These are phyloP conservation scores for Gnatocerus cornutus DNA, from an alignment of 2,888 invertebrate species.

Conservation along the genomic window DNA sequence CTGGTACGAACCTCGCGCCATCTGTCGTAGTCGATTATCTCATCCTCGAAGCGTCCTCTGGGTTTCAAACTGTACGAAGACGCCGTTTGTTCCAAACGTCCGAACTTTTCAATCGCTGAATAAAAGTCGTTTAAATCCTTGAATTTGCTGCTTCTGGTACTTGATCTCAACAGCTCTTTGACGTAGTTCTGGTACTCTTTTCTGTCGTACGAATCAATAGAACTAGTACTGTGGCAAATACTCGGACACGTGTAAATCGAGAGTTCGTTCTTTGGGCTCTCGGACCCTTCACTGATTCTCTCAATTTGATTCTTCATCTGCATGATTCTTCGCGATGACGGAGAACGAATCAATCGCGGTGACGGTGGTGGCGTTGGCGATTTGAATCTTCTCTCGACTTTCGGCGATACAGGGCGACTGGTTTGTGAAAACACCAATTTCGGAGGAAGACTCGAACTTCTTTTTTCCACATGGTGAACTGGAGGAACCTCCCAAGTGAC, in stretches of 20 bases:
- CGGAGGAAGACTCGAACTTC: conserved; percentile 73
- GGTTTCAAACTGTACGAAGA: conserved; percentile 74
- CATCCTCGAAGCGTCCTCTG: conserved; percentile 82
- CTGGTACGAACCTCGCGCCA: conserved; percentile 88
- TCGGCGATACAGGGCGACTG: conserved; percentile 54
- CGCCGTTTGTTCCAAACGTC: conserved; percentile 86
- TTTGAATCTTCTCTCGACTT: conserved; percentile 32
- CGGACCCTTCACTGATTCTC: conserved; percentile 4
- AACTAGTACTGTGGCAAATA: conserved; percentile 70
- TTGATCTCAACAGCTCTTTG: conserved; percentile 77
- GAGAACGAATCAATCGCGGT: conserved; percentile 59
- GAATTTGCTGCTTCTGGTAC: conserved; percentile 85
- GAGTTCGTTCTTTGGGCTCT: conserved; percentile 17
- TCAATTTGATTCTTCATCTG: conserved; percentile 53
- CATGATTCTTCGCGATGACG: conserved; percentile 63
- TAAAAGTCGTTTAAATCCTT: conserved; percentile 90
- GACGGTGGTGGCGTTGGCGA: conserved; percentile 57
- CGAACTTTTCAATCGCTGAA: conserved; percentile 87
- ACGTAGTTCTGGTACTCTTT: conserved; percentile 82
- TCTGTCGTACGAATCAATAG: conserved; percentile 72
- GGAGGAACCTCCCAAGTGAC: conserved; percentile 72
- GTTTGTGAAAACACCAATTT: conserved; percentile 67
- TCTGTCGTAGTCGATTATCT: conserved; percentile 89
- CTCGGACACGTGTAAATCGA: conserved; percentile 59
- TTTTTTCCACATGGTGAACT: conserved; percentile 49